Percentiles rank a stretch among this genome's conserved stretches.
These are phyloP conservation scores for Nephrotoma flavescens DNA, from an alignment of 2,888 invertebrate species.

Conservation along the genomic window DNA sequence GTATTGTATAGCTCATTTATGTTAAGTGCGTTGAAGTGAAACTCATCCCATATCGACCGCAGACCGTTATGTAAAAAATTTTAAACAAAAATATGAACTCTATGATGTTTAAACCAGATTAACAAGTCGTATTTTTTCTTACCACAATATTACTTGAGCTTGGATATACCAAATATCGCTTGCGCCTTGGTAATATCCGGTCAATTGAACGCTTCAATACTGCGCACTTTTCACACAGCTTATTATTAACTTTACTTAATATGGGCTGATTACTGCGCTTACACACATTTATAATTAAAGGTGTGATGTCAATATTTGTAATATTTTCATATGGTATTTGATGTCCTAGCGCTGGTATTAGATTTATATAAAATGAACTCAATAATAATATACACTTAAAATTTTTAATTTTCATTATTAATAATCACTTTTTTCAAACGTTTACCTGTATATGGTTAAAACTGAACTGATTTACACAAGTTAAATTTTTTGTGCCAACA, in stretches of 20 bases:
- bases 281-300: not conserved
- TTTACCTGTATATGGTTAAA: not conserved
- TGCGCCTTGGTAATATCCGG: not conserved
- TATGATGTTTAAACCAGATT: no score
- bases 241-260: not conserved
- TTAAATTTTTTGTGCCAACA: not conserved
- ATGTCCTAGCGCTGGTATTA: not conserved
- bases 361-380: not conserved
- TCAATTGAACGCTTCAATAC: not conserved
- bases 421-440: not conserved
- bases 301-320: not conserved
- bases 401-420: not conserved
- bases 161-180: not conserved
- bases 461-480: not conserved
- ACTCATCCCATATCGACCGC: no score
- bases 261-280: not conserved
- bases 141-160: not conserved
- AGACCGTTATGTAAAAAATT: no score
- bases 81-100: no score
- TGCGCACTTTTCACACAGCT: not conserved
- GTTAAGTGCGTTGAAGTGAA: no score
- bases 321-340: not conserved
- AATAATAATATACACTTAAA: not conserved
- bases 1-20: no score
- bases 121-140: not conserved